A percentile compares a stretch with the other conserved stretches of the same genome.
phyloP scores from a whole-genome alignment of 2,888 invertebrate species.

The Standfussiana lucernea region DNA sequence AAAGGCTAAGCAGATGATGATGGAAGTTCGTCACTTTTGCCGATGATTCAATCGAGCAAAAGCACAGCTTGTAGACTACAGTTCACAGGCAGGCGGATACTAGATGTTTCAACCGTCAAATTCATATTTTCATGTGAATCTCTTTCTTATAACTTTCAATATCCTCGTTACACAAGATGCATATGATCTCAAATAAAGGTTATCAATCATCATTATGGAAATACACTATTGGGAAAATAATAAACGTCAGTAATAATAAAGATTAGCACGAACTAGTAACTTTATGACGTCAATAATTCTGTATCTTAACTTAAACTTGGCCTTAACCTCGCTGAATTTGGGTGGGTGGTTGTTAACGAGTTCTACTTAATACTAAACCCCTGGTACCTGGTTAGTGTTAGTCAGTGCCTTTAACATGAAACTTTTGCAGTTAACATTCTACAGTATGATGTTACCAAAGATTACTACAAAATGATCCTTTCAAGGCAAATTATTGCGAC shows the following conservation, averaged over 20 bases:
- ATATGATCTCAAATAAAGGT: conserved; percentile 24
- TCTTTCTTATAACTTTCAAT: not conserved
- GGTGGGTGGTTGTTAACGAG: conserved; percentile 56
- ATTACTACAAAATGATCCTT: conserved; percentile 18
- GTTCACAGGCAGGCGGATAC: not conserved
- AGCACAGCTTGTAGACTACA: not conserved
- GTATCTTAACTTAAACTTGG: conserved; percentile 31
- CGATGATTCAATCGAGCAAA: not conserved
- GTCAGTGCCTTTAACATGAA: conserved; percentile 16
- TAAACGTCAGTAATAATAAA: conserved; percentile 26
- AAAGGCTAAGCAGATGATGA: no score
- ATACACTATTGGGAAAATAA: conserved; percentile 39
- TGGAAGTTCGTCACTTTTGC: not conserved
- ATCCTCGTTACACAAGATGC: not conserved
- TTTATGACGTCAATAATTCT: conserved; percentile 20
- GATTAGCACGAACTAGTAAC: conserved; percentile 9
- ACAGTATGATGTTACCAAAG: conserved; percentile 6
- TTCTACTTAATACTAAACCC: conserved; percentile 34
- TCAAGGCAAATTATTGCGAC: conserved; percentile 43
- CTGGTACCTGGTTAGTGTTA: conserved; percentile 27
- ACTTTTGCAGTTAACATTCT: conserved; percentile 26
- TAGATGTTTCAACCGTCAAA: not conserved
- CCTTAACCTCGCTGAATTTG: conserved; percentile 51
- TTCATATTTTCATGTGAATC: not conserved
- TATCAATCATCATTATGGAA: conserved; percentile 38